These are phyloP conservation scores for Chrysina gloriosa DNA, from an alignment of 2,888 invertebrate species.

Conservation along the genomic window DNA sequence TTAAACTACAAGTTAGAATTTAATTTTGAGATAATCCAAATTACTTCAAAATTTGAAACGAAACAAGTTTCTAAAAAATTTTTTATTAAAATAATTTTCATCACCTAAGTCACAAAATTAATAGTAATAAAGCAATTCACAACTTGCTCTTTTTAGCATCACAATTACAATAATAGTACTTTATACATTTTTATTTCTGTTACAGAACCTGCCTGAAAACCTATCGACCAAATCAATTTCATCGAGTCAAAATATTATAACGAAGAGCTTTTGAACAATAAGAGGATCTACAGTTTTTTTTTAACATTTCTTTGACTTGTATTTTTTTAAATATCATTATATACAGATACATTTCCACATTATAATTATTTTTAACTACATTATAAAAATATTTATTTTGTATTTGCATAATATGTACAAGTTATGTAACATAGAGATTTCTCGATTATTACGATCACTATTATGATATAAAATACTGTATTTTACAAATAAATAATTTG, in stretches of 20 bases:
- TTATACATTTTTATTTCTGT: conserved; percentile 37
- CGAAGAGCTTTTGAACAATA: conserved; percentile 61
- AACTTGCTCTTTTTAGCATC: conserved; percentile 1
- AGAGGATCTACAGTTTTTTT: not conserved
- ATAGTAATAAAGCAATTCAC: not conserved
- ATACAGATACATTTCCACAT: conserved; percentile 45
- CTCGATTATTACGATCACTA: conserved; percentile 2
- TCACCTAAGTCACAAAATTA: not conserved
- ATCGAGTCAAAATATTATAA: conserved; percentile 63
- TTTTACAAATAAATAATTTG: conserved; percentile 48
- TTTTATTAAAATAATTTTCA: too few relatives aligned
- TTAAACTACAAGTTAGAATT: too few relatives aligned
- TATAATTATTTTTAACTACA: conserved; percentile 38
- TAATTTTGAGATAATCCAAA: too few relatives aligned
- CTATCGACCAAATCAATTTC: conserved; percentile 55
- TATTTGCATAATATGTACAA: conserved; percentile 49
- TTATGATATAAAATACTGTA: conserved; percentile 44
- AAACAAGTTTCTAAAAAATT: too few relatives aligned
- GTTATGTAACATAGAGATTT: conserved; percentile 47
- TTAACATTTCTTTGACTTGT: conserved; percentile 37
- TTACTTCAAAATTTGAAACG: too few relatives aligned
- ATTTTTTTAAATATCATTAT: conserved; percentile 37
- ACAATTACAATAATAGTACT: not conserved
- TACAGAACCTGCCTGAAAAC: conserved; percentile 56
- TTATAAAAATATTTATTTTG: conserved; percentile 52